A percentile compares a stretch with the other conserved stretches of the same genome.
Conservation (phyloP, 2,797 vertebrate genomes). For the Myotis daubentonii region DNA sequence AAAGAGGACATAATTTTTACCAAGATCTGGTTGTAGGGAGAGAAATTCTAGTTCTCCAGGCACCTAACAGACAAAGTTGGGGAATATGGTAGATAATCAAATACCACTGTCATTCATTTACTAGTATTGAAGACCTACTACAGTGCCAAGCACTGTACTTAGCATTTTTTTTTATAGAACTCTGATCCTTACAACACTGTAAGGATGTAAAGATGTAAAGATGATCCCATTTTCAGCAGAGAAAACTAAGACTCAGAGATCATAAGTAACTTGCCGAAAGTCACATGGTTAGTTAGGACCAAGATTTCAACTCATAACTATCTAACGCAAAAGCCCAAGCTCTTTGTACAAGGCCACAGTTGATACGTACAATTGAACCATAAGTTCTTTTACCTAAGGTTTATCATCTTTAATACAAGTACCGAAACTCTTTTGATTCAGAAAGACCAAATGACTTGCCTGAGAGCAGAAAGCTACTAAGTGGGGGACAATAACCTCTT, state of each 20-base stretch:
- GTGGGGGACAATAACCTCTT: not conserved
- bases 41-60: not conserved
- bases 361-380: not conserved
- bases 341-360: not conserved
- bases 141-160: not conserved
- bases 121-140: not conserved
- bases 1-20: not conserved
- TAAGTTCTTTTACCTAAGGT: not conserved
- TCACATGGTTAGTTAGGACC: not conserved
- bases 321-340: not conserved
- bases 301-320: not conserved
- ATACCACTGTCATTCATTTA: not conserved
- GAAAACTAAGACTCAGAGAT: slow-evolving; percentile 15
- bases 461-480: not conserved
- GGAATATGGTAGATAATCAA: not conserved
- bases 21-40: not conserved
- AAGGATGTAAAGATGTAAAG: not conserved
- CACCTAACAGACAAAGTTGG: not conserved
- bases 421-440: not conserved
- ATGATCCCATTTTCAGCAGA: not conserved
- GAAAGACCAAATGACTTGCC: not conserved
- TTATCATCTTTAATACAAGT: not conserved
- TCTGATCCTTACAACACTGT: not conserved
- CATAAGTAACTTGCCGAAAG: not conserved
- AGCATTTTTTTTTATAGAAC: not conserved